Conservation (phyloP, 2,797 vertebrate species). For the Lepilemur ruficaudatus region DNA sequence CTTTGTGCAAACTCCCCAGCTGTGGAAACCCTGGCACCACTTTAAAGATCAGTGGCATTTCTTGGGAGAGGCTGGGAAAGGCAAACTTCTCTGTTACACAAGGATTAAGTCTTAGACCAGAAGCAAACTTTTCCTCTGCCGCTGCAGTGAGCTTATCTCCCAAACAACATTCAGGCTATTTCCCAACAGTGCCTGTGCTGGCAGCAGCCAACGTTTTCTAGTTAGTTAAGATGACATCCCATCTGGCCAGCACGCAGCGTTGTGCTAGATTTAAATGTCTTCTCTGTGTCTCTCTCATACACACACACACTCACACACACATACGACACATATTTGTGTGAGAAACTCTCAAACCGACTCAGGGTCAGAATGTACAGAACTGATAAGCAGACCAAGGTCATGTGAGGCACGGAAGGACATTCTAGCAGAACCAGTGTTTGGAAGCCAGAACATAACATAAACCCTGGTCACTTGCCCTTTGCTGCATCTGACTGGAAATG, state of each 20-base stretch:
- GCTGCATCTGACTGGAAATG: background rate
- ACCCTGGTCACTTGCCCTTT: background rate
- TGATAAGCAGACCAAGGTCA: background rate
- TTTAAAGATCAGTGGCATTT: conserved; percentile 29
- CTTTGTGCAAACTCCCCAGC: background rate
- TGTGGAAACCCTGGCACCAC: background rate
- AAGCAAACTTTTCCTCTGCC: background rate
- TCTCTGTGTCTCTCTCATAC: background rate
- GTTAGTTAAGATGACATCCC: background rate
- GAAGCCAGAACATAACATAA: background rate
- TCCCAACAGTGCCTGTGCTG: background rate
- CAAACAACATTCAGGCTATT: background rate
- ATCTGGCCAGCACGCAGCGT: background rate
- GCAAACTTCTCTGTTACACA: background rate
- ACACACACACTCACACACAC: background rate
- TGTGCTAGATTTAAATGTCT: background rate
- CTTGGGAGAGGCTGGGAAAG: conserved; percentile 21
- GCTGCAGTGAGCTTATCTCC: conserved; percentile 17
- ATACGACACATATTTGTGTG: background rate
- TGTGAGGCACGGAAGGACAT: background rate
- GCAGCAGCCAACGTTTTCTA: background rate
- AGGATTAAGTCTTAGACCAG: background rate
- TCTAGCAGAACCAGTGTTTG: background rate
- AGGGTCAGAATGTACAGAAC: background rate
- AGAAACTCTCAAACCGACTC: background rate